A percentile compares a stretch with the other conserved stretches of the same genome.
Conservation (phyloP, 2,888 invertebrate species). For the Drosophila mimetica region DNA sequence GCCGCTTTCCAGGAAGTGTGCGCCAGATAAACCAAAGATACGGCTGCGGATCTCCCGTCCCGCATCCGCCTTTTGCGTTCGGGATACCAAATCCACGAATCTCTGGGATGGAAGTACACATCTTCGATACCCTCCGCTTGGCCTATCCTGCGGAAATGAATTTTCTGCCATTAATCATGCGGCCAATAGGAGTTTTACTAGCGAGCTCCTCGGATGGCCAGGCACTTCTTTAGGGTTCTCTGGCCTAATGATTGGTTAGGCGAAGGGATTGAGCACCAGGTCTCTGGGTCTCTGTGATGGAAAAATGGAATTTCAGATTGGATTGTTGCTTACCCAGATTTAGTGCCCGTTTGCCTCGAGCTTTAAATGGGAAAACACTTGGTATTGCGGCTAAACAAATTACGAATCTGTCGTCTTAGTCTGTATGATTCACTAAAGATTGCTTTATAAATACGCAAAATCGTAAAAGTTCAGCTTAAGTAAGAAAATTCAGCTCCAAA, state of each 20-base stretch:
- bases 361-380: neutral
- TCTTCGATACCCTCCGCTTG: slow-evolving; percentile 6
- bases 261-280: slow-evolving; percentile 18
- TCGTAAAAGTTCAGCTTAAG: no score
- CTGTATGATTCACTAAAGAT: neutral
- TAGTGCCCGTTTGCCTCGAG: neutral
- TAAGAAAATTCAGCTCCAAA: no score
- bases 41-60: slow-evolving; percentile 18
- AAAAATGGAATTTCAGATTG: slow-evolving; percentile 22
- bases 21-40: slow-evolving; percentile 62
- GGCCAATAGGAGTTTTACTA: slow-evolving; percentile 68
- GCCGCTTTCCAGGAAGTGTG: slow-evolving; percentile 71
- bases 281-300: slow-evolving; percentile 34
- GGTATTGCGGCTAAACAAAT: neutral
- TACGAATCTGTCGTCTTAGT: neutral
- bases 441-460: neutral
- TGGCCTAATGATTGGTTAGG: slow-evolving; percentile 36
- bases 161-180: slow-evolving; percentile 79
- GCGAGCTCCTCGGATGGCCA: slow-evolving; percentile 2
- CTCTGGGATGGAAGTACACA: slow-evolving; percentile 12
- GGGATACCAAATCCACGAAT: slow-evolving; percentile 21
- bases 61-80: slow-evolving; percentile 54
- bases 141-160: slow-evolving; percentile 70
- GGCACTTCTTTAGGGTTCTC: slow-evolving; percentile 8
- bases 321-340: slow-evolving; percentile 16